phyloP scores from a whole-genome alignment of 2,888 invertebrate species.

The Cryptophagus acutangulus region DNA sequence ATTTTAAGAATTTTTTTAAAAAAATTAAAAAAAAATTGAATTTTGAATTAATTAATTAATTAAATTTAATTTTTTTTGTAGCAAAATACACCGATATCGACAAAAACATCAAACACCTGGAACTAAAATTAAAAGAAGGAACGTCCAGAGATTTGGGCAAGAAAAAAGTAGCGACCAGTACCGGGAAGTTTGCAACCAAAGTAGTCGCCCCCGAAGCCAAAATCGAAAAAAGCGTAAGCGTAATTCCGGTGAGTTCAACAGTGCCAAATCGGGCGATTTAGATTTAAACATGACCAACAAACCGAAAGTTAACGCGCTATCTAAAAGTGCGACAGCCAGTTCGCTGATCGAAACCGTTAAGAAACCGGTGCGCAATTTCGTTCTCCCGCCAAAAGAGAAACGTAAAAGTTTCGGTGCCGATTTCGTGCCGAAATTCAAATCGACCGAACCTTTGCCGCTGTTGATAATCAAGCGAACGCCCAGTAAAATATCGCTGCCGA shows the following conservation, averaged over 20 bases:
- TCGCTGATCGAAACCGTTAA: too few relatives aligned
- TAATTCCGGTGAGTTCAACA: conserved; percentile 42
- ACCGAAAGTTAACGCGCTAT: conserved; percentile 23
- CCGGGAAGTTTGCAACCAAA: conserved; percentile 66
- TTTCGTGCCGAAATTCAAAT: conserved; percentile 39
- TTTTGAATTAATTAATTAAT: too few relatives aligned
- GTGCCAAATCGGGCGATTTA: conserved; percentile 41
- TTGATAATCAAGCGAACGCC: conserved; percentile 47
- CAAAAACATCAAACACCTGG: conserved; percentile 64
- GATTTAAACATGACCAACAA: conserved; percentile 38
- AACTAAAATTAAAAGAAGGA: conserved; percentile 74
- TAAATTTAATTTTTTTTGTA: too few relatives aligned
- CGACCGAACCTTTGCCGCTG: conserved; percentile 40
- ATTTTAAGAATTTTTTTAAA: too few relatives aligned
- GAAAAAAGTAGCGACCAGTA: conserved; percentile 82
- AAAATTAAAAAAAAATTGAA: too few relatives aligned
- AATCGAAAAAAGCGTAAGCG: conserved; percentile 54
- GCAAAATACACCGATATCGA: conserved; percentile 70
- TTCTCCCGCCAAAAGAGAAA: conserved; percentile 38
- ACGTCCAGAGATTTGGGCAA: conserved; percentile 60
- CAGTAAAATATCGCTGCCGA: conserved; percentile 44
- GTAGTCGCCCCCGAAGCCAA: conserved; percentile 30
- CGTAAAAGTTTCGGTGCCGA: conserved; percentile 41
- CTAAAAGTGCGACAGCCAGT: conserved; percentile 33
- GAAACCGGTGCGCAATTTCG: conserved; percentile 38